These are phyloP conservation scores for Dendropsophus ebraccatus DNA, from an alignment of 2,113 vertebrate genomes.

Conservation along the genomic window DNA sequence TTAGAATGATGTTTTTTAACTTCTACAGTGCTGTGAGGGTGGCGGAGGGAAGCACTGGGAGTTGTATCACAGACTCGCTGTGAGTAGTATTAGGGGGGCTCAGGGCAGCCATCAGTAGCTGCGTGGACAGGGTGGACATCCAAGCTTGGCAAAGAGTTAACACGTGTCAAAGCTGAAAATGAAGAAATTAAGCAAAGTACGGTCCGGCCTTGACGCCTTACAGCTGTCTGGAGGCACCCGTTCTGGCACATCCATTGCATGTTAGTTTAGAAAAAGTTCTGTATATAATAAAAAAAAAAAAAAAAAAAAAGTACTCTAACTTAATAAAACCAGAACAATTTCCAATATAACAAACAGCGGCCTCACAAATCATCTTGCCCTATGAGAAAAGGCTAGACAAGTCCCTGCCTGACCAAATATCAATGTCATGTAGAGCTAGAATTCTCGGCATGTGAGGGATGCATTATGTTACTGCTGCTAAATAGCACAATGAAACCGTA, in stretches of 20 bases:
- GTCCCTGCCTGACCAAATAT: neutral
- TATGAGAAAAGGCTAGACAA: slow-evolving; percentile 5
- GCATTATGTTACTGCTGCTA: neutral
- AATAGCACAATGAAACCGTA: neutral
- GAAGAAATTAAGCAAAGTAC: slow-evolving; percentile 6
- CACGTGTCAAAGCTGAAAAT: slow-evolving; percentile 25
- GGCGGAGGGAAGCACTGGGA: neutral
- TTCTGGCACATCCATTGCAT: neutral
- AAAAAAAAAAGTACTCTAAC: neutral
- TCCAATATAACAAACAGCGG: neutral
- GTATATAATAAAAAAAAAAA: neutral
- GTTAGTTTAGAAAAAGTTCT: neutral
- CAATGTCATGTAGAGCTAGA: neutral
- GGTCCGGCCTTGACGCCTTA: neutral
- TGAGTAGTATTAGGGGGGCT: neutral
- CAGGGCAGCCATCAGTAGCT: neutral
- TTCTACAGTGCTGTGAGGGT: too few species aligned
- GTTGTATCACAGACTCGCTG: neutral
- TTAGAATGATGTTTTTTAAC: too few species aligned
- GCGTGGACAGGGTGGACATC: neutral
- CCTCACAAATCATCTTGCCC: neutral
- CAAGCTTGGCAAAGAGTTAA: slow-evolving; percentile 21
- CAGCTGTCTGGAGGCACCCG: neutral
- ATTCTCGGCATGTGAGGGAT: neutral
- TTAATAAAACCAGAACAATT: neutral